Evolutionary conservation across 2,113 vertebrate species (phyloP).

Genomic region (Muscicapa adusta): DNA sequence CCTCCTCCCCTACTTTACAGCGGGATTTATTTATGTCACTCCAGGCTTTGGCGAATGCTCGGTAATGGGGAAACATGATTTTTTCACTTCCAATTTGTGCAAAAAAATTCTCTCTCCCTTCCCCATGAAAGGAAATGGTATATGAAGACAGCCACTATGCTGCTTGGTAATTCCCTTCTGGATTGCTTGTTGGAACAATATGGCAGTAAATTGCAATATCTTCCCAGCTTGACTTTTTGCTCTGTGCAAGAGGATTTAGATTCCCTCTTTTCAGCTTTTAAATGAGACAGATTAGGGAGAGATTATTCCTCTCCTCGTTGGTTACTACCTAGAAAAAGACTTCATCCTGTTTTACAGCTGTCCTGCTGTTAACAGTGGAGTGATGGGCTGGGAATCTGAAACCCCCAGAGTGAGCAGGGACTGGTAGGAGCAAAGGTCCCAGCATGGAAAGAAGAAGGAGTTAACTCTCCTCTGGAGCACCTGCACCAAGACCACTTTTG

Average conservation of each 20-base stretch:
- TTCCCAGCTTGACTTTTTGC: not conserved
- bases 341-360: not conserved
- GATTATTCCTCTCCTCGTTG: not conserved
- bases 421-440: not conserved
- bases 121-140: not conserved
- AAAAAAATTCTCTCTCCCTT: not conserved
- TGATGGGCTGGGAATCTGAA: not conserved
- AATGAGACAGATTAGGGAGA: not conserved
- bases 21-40: not conserved
- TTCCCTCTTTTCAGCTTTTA: not conserved
- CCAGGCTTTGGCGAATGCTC: not conserved
- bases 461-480: not conserved
- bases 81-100: not conserved
- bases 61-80: not conserved
- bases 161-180: not conserved
- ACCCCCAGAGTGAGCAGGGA: not conserved
- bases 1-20: not conserved
- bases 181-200: not conserved
- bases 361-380: not conserved
- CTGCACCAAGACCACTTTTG: not conserved
- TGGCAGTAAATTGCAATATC: not conserved
- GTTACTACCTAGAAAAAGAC: not conserved
- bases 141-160: rapidly evolving
- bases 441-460: not conserved
- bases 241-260: not conserved